Base-by-base conservation (phyloP, 2,888 invertebrate genomes). In the Zaprionus obscuricornis region DNA sequence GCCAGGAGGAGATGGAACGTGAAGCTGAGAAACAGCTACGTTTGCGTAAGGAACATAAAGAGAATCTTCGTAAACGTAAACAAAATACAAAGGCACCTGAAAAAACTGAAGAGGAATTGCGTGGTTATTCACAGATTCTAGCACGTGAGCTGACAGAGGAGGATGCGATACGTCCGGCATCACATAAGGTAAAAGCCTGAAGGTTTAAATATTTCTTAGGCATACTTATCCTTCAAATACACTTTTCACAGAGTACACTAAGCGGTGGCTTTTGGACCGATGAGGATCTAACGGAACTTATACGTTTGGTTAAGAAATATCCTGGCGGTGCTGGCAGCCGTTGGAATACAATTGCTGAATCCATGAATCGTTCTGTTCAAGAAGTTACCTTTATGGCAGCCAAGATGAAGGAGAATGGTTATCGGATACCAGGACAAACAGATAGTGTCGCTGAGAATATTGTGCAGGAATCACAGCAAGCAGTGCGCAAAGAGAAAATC, bases 381-480 rank as follows among this genome's bases (percentile, higher is more conserved):
- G 96, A 98, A 91, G 97, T 98, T 33, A 95, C 96, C 1, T 95
- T 94, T 84, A 96, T 97, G 96, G 95, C 96, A 1, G 95, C 95
- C 85, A 96, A 95, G 91, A 92, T 96, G 85, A 95, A 95, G 89
- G 94, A 94, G 73, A 94, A 94, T 88, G 93, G 93, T 51, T 94
- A 94, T 84, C 92, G 92, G 75, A 77, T 93, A 20, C 94, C 93
- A 0, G 90, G 90, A 1, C 91, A 91, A 60, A 92, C 92, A 0
- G 92, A 92, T 37, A 91, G 92, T 43, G 78, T 90, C 0, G 91
- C 91, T 0, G 92, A 92, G 45, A 91, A 90, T 66, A 91, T 91
- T 0, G 83, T 88, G 0, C 90, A 91, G 1, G 93, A 93, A 33
- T 91, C 91, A 22, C 91, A 92, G 37, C 92, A 92, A 89, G 91